phyloP scores from a whole-genome alignment of 2,797 vertebrate genomes.

The Syngnathus acus region DNA sequence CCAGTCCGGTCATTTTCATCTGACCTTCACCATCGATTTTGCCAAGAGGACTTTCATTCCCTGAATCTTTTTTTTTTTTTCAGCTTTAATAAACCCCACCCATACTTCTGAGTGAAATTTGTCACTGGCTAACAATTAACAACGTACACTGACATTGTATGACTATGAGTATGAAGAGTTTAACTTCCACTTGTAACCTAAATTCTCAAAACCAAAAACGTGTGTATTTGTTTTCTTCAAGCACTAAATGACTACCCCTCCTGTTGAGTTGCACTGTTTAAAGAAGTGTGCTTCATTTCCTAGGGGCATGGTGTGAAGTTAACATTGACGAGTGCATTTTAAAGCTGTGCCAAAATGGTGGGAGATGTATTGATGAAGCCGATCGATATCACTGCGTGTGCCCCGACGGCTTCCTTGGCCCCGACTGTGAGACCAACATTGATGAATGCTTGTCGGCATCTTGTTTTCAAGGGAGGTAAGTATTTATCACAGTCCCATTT shows the following conservation, averaged over 20 bases:
- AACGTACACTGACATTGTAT: background rate
- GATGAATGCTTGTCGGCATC: conserved; percentile 76
- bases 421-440: conserved; percentile 70
- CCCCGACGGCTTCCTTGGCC: conserved; percentile 66
- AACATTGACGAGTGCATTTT: conserved; percentile 74
- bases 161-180: background rate
- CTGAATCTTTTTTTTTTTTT: background rate
- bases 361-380: conserved; percentile 67
- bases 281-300: conserved; percentile 18
- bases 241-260: conserved; percentile 12
- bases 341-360: conserved; percentile 69
- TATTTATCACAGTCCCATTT: conserved; percentile 38
- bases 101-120: background rate
- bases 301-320: conserved; percentile 71
- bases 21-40: background rate
- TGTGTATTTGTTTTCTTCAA: background rate
- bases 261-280: background rate
- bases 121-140: background rate
- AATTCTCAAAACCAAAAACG: background rate
- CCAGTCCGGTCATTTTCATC: background rate
- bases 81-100: background rate
- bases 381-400: conserved; percentile 71
- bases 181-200: background rate
- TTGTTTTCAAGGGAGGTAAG: conserved; percentile 79
- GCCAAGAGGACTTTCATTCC: background rate